Conservation (phyloP, 2,888 invertebrate genomes). For the Melanchra persicariae region DNA sequence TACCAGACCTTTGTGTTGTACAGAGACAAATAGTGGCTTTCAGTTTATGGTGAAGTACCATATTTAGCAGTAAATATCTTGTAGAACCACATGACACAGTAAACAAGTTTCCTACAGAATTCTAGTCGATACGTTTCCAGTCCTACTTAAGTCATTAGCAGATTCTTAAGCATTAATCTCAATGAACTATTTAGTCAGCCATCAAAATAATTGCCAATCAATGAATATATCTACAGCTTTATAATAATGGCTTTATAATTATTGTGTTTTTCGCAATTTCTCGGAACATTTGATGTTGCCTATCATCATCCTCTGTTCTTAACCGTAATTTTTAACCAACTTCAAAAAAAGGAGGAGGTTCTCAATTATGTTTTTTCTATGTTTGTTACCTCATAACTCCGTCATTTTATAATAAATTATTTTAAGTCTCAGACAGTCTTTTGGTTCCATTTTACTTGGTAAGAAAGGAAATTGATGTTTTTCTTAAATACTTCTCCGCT, state of each 20-base stretch:
- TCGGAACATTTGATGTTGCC: not conserved
- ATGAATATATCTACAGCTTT: constrained; percentile 11
- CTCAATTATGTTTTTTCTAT: no score
- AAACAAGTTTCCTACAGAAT: not conserved
- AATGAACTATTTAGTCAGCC: constrained; percentile 22
- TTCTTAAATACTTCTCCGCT: no score
- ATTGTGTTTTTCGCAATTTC: not conserved
- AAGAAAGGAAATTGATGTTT: no score
- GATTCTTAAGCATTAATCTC: constrained; percentile 32
- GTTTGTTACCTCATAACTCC: no score
- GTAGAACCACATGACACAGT: not conserved
- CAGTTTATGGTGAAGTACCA: not conserved
- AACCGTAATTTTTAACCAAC: no score
- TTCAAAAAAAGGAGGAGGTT: no score
- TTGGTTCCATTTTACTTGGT: no score
- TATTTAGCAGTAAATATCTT: not conserved
- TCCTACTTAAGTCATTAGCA: constrained; percentile 38
- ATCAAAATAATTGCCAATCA: constrained; percentile 22
- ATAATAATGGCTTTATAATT: constrained; percentile 31
- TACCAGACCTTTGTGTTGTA: no score
- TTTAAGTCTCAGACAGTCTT: no score
- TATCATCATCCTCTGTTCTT: not conserved
- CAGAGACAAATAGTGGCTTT: no score
- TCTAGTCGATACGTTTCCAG: constrained; percentile 9
- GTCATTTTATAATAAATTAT: no score